phyloP scores from a whole-genome alignment of 37 sponge, comb jelly and placozoan species.

The Beroe forskalii region DNA sequence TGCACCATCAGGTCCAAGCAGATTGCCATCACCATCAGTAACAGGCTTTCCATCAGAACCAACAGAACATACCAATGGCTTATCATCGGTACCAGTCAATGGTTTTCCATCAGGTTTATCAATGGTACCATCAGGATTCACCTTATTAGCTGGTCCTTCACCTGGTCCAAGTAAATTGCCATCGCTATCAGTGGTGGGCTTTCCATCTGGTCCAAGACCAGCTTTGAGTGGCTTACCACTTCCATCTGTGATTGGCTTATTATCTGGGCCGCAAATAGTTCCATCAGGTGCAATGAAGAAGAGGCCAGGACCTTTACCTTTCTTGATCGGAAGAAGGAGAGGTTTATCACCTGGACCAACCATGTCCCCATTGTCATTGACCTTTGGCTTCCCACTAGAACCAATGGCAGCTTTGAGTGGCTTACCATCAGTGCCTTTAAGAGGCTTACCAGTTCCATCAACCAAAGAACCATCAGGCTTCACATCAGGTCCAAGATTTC shows the following conservation, averaged over 20 bases:
- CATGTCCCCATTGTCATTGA: constrained; percentile 53
- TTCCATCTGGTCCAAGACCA: constrained; percentile 60
- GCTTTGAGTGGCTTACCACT: constrained; percentile 49
- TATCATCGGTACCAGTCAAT: constrained; percentile 19
- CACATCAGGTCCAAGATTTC: constrained; percentile 44
- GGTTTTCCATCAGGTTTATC: constrained; percentile 46
- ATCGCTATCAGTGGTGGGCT: neutral
- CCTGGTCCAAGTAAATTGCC: constrained; percentile 5
- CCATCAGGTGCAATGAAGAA: constrained; percentile 37
- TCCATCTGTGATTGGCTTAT: constrained; percentile 31
- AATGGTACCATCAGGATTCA: constrained; percentile 3
- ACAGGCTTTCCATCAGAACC: constrained; percentile 61
- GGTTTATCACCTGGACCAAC: constrained; percentile 52
- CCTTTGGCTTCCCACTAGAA: constrained; percentile 48
- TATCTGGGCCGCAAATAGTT: constrained; percentile 44
- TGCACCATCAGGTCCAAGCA: constrained; percentile 51
- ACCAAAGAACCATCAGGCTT: constrained; percentile 45
- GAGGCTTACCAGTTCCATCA: constrained; percentile 43
- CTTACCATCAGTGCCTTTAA: constrained; percentile 50
- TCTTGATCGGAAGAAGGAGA: constrained; percentile 1
- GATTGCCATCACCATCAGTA: constrained; percentile 15
- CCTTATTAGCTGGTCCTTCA: constrained; percentile 16
- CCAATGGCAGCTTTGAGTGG: constrained; percentile 57
- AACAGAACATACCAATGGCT: constrained; percentile 51
- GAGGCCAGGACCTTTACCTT: constrained; percentile 38